Base-by-base conservation (phyloP, 1,140 invertebrate species). In the Leptinotarsa defecta region DNA sequence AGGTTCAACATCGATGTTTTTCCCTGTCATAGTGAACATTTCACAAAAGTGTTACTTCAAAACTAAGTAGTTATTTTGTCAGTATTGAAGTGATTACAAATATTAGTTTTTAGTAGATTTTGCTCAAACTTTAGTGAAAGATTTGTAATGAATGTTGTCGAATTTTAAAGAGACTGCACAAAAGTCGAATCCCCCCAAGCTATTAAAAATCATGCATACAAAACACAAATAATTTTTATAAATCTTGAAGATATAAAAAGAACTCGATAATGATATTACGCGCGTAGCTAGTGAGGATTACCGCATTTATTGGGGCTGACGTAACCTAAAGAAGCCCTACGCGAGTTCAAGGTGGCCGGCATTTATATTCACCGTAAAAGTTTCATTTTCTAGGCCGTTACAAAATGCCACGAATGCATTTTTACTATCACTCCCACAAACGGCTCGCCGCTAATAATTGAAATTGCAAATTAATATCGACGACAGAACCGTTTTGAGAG, bases 271-370 rank as follows among this genome's bases (percentile, higher is more conserved):
- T 65, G 20, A 22, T 65, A 65, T 65, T 65, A 65, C 64, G 64
- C 27, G 64, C 11, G 11, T 22, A 52, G 65, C 48, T 43, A 17
- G 48, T 15, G 20, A 72, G 52, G 71, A 64, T 72, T 63, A 72
- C 62, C 71, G 71, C 71, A 72, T 72, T 72, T 63, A 63, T 63
- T 63, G 69, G 71, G 68, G 20, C 73, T 78, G 74, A 78, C 75
- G 74, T 73, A 78, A 81, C 69, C 71, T 73, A 73, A 74, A 76
- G 78, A 79, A 78, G 76, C 77, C 75, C 75, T 77, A 80, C 67
- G 67, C 67, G 73, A 77, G 81, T 80, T 82, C 80, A 82, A 82
- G 81, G 81, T 70, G 64, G 73, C 57, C 75, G 49, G 65, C 73
- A 73, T 76, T 72, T 75, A 48, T 24, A n/a, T 68, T 72, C 73